A percentile compares a stretch with the other conserved stretches of the same genome.
Conservation (phyloP, 1,140 invertebrate genomes). For the Ceratina australensis region DNA sequence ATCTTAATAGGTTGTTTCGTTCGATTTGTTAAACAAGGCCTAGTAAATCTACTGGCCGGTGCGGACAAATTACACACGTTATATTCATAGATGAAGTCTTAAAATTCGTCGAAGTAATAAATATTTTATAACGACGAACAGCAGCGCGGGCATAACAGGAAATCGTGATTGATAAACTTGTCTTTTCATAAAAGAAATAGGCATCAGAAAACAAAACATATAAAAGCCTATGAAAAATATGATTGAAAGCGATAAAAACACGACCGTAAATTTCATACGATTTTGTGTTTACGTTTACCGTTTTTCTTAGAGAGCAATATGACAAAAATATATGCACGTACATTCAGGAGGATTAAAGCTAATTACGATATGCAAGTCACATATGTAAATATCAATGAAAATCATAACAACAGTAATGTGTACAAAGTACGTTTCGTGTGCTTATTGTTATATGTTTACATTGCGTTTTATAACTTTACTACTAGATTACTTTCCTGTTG, state of each 20-base stretch:
- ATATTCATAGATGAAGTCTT: neutral
- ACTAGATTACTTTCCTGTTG: no score
- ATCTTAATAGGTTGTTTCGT: slow-evolving; percentile 13
- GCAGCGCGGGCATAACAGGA: slow-evolving; percentile 5
- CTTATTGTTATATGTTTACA: no score
- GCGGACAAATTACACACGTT: no score
- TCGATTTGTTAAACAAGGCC: neutral
- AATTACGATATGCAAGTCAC: no score
- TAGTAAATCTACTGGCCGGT: neutral
- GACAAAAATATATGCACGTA: neutral
- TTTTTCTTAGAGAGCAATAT: neutral
- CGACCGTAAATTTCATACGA: neutral
- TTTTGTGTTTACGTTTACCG: neutral
- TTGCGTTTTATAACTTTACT: no score
- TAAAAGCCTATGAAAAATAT: neutral
- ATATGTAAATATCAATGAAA: no score
- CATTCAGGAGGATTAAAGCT: neutral
- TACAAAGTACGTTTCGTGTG: no score
- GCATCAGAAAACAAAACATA: neutral
- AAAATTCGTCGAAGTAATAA: neutral
- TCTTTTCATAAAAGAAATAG: slow-evolving; percentile 26
- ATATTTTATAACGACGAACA: neutral
- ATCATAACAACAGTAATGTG: no score
- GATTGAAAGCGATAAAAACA: slow-evolving; percentile 18
- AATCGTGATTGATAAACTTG: slow-evolving; percentile 20